These are phyloP conservation scores for Leucoraja erinaceus DNA, from an alignment of 2,113 vertebrate genomes.

Conservation along the genomic window DNA sequence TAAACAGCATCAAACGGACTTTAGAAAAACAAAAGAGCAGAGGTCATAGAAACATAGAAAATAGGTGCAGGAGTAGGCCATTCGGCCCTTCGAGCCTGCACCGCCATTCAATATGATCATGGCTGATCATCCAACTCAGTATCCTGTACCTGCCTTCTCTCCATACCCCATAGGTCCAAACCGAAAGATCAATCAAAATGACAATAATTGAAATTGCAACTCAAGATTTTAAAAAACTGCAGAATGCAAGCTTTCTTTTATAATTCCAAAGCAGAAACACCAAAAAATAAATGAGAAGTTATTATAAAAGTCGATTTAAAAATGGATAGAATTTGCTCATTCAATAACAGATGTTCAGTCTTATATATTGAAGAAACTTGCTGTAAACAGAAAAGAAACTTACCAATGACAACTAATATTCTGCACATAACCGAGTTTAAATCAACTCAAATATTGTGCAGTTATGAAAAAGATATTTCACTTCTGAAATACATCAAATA, in stretches of 20 bases:
- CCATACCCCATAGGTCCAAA: no score
- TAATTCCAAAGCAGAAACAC: not conserved
- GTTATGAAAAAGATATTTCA: not conserved
- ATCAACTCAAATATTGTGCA: not conserved
- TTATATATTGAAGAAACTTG: not conserved
- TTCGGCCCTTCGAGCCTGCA: no score
- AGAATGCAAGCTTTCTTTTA: not conserved
- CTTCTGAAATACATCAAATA: not conserved
- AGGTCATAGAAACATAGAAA: no score
- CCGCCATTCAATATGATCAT: no score
- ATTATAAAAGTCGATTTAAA: no score
- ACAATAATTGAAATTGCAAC: not conserved
- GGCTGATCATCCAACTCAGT: no score
- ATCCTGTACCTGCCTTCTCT: no score
- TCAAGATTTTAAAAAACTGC: no score
- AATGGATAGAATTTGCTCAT: not conserved
- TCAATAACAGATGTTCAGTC: not conserved
- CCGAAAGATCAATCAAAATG: not conserved
- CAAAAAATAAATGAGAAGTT: no score
- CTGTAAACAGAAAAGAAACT: not conserved
- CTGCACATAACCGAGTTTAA: not conserved
- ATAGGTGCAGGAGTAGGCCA: no score
- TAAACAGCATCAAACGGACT: not conserved
- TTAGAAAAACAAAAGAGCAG: no score
- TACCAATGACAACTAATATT: not conserved